A percentile compares a stretch with the other conserved stretches of the same genome.
Conservation (phyloP, 2,113 vertebrate genomes). For the Thamnophis sirtalis region DNA sequence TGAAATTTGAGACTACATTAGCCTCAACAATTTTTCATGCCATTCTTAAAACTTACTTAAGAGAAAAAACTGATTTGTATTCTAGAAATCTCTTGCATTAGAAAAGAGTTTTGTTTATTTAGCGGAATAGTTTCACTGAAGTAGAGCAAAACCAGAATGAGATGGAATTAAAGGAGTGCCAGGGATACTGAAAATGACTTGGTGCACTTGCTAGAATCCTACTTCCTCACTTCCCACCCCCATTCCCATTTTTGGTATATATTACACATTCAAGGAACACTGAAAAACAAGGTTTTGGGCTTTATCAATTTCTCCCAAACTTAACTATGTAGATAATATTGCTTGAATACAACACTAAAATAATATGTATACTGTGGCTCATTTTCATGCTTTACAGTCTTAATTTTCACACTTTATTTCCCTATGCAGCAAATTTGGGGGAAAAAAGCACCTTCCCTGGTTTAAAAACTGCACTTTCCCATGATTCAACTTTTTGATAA, state of each 20-base stretch:
- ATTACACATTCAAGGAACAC: background rate
- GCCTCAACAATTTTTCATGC: background rate
- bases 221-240: background rate
- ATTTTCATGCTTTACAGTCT: background rate
- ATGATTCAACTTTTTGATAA: background rate
- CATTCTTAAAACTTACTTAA: background rate
- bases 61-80: background rate
- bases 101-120: background rate
- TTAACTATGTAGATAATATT: background rate
- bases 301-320: background rate
- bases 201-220: background rate
- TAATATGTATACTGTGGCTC: background rate
- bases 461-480: background rate
- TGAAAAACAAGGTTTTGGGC: background rate
- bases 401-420: background rate
- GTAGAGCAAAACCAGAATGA: background rate
- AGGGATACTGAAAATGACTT: background rate
- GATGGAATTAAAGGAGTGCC: background rate
- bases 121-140: background rate
- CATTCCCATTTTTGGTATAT: background rate
- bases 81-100: background rate
- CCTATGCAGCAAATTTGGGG: fast-evolving
- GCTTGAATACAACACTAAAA: background rate
- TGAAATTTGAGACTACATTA: background rate
- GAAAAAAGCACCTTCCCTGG: background rate